A percentile compares a stretch with the other conserved stretches of the same genome.
Evolutionary conservation across 2,888 invertebrate species (phyloP).

Genomic region (Orchesellides sinensis): DNA sequence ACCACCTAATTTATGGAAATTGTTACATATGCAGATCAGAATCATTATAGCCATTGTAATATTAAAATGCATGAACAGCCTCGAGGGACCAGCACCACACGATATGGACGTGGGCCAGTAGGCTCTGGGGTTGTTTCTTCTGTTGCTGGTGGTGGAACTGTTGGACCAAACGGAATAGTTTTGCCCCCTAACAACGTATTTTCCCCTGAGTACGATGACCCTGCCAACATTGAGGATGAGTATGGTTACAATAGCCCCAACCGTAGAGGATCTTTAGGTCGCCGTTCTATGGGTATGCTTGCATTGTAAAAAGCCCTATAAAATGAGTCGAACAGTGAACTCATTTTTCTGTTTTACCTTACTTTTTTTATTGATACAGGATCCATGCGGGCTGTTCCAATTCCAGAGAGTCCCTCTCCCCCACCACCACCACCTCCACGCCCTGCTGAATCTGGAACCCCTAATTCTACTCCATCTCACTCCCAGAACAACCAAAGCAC

Average conservation of each 20-base stretch:
- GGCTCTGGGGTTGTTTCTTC: conserved; percentile 77
- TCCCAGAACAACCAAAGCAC: conserved; percentile 82
- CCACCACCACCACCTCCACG: conserved; percentile 86
- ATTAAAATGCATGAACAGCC: conserved; percentile 75
- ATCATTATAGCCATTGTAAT: conserved; percentile 6
- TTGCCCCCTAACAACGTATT: conserved; percentile 78
- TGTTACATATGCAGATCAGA: neutral
- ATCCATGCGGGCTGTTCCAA: conserved; percentile 74
- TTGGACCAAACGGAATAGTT: conserved; percentile 74
- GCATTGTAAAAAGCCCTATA: too few species aligned
- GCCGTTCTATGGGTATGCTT: conserved; percentile 76
- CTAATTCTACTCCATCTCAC: conserved; percentile 78
- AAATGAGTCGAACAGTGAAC: neutral
- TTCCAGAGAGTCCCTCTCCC: conserved; percentile 78
- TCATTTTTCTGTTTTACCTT: conserved; percentile 3
- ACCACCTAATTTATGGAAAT: neutral
- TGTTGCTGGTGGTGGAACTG: conserved; percentile 73
- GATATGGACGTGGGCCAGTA: conserved; percentile 85
- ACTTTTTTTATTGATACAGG: conserved; percentile 63
- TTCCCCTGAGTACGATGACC: conserved; percentile 93
- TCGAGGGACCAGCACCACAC: conserved; percentile 77
- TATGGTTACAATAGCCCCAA: conserved; percentile 90
- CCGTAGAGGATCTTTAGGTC: conserved; percentile 85
- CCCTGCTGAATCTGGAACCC: conserved; percentile 81
- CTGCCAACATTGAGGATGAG: conserved; percentile 94